Conservation (phyloP, 2,797 vertebrate species). For the Cirrhinus molitorella region DNA sequence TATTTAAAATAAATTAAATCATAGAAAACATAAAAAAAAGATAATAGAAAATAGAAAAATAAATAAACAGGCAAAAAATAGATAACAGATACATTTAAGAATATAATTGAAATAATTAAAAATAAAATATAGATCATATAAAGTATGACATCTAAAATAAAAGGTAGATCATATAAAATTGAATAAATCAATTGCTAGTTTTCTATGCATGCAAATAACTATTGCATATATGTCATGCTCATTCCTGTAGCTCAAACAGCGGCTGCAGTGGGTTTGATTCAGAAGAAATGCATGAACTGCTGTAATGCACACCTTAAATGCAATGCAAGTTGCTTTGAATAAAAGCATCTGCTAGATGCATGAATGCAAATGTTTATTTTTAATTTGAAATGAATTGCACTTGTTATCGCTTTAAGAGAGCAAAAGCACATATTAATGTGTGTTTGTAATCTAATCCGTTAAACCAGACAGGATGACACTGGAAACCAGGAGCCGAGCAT, state of each 20-base stretch:
- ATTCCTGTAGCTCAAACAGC: not conserved
- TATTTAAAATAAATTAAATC: no score
- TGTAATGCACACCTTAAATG: not conserved
- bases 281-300: not conserved
- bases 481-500: not conserved
- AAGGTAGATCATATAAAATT: no score
- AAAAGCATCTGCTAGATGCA: not conserved
- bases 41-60: no score
- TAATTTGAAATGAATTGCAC: not conserved
- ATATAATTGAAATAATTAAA: no score
- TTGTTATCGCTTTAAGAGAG: not conserved
- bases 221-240: not conserved
- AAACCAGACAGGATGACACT: not conserved
- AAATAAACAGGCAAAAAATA: no score
- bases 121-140: no score
- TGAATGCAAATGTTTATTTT: not conserved
- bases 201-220: not conserved
- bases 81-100: no score
- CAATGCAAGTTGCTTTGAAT: not conserved
- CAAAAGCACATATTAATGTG: not conserved
- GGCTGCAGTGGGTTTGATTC: not conserved
- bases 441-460: not conserved
- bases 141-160: no score
- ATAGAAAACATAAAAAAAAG: no score
- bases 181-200: not conserved